A percentile compares a stretch with the other conserved stretches of the same genome.
Conservation (phyloP, 2,113 vertebrate species). For the Aramus guarauna region DNA sequence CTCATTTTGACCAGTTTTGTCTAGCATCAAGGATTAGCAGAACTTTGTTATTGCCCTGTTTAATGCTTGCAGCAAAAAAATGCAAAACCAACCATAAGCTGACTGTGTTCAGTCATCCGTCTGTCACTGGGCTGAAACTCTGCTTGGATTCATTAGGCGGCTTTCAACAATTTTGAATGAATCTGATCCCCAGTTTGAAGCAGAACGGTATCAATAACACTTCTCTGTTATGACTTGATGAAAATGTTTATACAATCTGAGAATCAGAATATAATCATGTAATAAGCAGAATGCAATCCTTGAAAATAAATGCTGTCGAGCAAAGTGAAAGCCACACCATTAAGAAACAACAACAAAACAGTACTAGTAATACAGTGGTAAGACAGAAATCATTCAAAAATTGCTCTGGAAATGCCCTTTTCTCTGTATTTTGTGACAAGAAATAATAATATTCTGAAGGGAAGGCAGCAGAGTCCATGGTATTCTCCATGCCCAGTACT, state of each 20-base stretch:
- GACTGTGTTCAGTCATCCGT: neutral
- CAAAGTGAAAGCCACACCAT: neutral
- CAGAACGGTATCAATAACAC: slow-evolving; percentile 1
- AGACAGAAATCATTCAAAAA: neutral
- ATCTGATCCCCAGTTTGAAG: slow-evolving; percentile 14
- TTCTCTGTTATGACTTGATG: slow-evolving; percentile 19
- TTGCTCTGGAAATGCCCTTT: slow-evolving; percentile 1
- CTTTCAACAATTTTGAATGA: slow-evolving; percentile 41
- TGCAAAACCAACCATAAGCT: neutral
- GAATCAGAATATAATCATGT: slow-evolving; percentile 28
- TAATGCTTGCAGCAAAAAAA: neutral
- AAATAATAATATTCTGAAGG: slow-evolving; percentile 11
- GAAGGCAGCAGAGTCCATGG: neutral
- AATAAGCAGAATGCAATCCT: slow-evolving; percentile 27
- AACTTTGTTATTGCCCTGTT: neutral
- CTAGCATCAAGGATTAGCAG: neutral
- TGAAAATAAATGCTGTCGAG: slow-evolving; percentile 29
- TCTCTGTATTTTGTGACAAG: neutral
- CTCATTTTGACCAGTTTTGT: neutral
- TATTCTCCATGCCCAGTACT: neutral
- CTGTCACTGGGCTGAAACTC: slow-evolving; percentile 30
- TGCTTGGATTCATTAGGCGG: slow-evolving; percentile 21
- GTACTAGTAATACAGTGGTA: neutral
- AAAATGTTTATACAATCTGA: slow-evolving; percentile 31
- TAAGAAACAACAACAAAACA: slow-evolving; percentile 13